phyloP scores from a whole-genome alignment of 2,888 invertebrate genomes.

The Oegoconia quadripuncta region DNA sequence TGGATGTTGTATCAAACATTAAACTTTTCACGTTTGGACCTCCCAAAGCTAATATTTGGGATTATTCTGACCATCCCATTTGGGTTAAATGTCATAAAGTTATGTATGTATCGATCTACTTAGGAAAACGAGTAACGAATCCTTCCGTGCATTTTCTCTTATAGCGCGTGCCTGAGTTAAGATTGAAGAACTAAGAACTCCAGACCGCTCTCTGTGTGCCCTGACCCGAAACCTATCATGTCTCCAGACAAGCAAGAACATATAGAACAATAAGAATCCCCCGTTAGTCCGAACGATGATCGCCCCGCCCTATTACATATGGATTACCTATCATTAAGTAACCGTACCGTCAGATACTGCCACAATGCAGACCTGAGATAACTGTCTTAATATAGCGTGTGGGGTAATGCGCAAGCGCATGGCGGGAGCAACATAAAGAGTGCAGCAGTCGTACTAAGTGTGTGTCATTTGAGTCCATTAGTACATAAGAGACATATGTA shows the following conservation, averaged over 20 bases:
- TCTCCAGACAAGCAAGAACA: too few species aligned
- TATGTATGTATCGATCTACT: too few species aligned
- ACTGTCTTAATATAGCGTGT: conserved; percentile 7
- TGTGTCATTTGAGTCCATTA: too few species aligned
- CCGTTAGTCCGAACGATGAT: neutral
- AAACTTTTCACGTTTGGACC: neutral
- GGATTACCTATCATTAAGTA: conserved; percentile 7
- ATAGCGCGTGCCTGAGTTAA: too few species aligned
- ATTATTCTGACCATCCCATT: neutral
- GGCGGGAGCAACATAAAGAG: too few species aligned
- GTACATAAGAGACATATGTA: too few species aligned
- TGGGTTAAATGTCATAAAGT: too few species aligned
- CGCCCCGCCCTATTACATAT: conserved; percentile 6
- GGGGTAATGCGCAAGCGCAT: conserved; percentile 1
- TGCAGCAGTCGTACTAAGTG: too few species aligned
- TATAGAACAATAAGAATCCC: neutral
- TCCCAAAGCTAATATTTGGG: neutral
- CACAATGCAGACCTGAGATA: neutral
- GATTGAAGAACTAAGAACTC: too few species aligned
- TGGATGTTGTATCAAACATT: too few species aligned
- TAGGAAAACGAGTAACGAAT: neutral
- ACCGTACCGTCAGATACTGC: conserved; percentile 6
- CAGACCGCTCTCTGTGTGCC: neutral
- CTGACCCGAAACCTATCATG: too few species aligned
- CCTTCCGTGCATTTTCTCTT: neutral